Evolutionary conservation across 2,888 invertebrate genomes (phyloP).

Genomic region (Melikaiella ostensackeni): DNA sequence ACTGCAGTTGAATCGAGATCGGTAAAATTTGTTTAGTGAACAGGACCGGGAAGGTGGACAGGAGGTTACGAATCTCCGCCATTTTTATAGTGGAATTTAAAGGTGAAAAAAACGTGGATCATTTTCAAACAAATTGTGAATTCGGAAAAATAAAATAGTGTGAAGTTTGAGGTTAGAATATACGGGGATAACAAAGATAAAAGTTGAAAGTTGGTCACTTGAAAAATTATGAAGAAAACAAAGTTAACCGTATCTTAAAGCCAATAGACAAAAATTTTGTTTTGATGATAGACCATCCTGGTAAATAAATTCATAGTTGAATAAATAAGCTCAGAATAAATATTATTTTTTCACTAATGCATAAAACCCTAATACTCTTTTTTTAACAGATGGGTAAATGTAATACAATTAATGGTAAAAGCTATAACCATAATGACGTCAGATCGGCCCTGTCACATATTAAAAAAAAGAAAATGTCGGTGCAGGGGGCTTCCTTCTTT

Average conservation of each 20-base stretch:
- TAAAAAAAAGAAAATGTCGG: not conserved
- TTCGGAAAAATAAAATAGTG: not conserved
- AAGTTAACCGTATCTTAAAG: no score
- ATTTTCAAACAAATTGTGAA: not conserved
- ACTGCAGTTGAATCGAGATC: constrained; percentile 3
- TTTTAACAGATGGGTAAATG: not conserved
- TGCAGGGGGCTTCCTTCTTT: not conserved
- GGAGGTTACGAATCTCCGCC: not conserved
- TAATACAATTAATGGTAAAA: not conserved
- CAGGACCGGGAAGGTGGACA: no score
- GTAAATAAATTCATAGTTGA: no score
- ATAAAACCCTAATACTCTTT: not conserved
- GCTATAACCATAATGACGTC: not conserved
- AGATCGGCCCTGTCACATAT: not conserved
- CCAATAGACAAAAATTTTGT: no score
- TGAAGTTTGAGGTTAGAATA: not conserved
- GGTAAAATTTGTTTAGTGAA: not conserved
- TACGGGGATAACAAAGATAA: not conserved
- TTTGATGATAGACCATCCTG: no score
- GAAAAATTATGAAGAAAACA: no score
- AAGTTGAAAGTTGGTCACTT: no score
- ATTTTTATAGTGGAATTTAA: not conserved
- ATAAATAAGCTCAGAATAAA: no score
- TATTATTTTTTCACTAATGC: not conserved
- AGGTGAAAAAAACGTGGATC: not conserved